A percentile compares a stretch with the other conserved stretches of the same genome.
phyloP scores from a whole-genome alignment of 2,113 vertebrate species.

The Pomatostomus ruficeps region DNA sequence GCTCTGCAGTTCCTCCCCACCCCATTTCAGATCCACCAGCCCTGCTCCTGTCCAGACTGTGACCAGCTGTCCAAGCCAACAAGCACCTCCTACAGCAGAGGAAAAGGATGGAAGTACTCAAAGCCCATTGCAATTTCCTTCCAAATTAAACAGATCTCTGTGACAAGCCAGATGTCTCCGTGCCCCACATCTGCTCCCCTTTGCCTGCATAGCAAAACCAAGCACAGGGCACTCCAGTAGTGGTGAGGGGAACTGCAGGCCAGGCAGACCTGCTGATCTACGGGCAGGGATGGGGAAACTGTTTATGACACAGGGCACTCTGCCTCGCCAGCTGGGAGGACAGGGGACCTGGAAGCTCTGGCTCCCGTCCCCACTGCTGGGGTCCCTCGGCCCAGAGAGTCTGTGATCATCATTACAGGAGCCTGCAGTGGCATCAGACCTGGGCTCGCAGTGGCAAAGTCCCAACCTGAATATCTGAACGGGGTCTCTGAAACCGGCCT shows the following conservation, averaged over 20 bases:
- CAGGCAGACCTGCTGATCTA: not conserved
- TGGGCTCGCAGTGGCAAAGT: not conserved
- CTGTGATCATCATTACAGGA: not conserved
- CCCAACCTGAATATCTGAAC: not conserved
- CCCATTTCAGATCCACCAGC: not conserved
- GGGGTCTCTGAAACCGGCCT: not conserved
- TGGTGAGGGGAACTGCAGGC: not conserved
- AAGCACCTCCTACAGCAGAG: not conserved
- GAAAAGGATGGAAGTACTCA: not conserved
- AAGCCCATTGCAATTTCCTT: not conserved
- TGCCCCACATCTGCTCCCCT: not conserved
- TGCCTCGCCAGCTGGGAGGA: not conserved
- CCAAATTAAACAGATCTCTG: not conserved
- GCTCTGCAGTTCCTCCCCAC: not conserved
- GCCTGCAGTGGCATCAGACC: not conserved
- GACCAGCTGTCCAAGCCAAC: not conserved
- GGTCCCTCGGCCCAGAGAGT: not conserved
- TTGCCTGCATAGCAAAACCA: not conserved
- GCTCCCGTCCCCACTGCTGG: not conserved
- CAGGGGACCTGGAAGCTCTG: not conserved
- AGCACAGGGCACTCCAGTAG: not conserved
- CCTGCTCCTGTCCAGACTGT: not conserved
- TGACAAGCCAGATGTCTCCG: not conserved
- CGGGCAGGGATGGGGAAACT: not conserved
- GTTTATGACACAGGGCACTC: not conserved